phyloP scores from a whole-genome alignment of 2,888 invertebrate species.

The Lepetodrilus schrolli region DNA sequence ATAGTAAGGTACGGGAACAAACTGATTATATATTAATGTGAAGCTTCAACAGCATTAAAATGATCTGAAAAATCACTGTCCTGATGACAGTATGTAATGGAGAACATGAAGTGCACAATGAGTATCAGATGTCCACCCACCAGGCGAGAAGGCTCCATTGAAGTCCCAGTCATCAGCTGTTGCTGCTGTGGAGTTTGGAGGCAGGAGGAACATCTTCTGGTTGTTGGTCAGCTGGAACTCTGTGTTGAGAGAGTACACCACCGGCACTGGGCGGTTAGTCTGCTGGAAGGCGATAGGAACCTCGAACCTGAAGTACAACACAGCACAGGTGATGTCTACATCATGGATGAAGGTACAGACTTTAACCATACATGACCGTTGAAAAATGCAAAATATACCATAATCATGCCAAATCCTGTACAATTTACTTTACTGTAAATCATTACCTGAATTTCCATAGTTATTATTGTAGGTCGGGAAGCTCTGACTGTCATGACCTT shows the following conservation, averaged over 20 bases:
- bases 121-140: constrained; percentile 39
- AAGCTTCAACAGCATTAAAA: background rate
- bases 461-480: no score
- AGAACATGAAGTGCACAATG: background rate
- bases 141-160: constrained; percentile 67
- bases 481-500: no score
- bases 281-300: constrained; percentile 75
- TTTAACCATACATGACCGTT: no score
- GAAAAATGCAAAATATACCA: no score
- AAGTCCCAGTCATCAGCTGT: constrained; percentile 67
- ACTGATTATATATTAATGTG: background rate
- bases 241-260: constrained; percentile 75
- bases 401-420: no score
- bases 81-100: background rate
- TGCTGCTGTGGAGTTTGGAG: constrained; percentile 54
- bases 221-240: constrained; percentile 74
- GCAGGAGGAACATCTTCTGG: constrained; percentile 67
- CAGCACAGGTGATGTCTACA: no score
- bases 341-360: no score
- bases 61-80: background rate
- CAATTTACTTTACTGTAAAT: no score
- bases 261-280: constrained; percentile 74
- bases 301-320: constrained; percentile 59
- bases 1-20: no score
- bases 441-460: no score